A percentile compares a stretch with the other conserved stretches of the same genome.
phyloP scores from a whole-genome alignment of 2,797 vertebrate genomes.

The Bradypus variegatus region DNA sequence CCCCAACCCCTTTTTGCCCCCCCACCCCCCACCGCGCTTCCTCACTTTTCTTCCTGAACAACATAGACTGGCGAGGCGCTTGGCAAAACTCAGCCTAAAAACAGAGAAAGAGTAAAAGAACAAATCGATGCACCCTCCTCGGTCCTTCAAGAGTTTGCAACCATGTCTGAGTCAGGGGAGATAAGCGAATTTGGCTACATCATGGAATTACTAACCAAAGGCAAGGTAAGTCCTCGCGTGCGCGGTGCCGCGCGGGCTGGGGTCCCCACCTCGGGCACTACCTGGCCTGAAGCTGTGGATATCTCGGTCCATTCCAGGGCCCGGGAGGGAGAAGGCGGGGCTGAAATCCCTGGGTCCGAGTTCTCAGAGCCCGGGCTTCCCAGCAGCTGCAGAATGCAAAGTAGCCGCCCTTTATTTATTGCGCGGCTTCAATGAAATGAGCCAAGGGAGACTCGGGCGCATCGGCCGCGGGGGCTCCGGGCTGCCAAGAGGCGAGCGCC shows the following conservation, averaged over 20 bases:
- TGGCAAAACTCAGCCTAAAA: conserved; percentile 1
- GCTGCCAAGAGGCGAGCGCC: not conserved
- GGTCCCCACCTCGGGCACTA: not conserved
- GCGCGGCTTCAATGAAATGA: not conserved
- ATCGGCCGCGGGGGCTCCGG: not conserved
- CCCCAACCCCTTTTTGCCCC: not conserved
- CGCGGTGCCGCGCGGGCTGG: not conserved
- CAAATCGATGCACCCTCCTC: not conserved
- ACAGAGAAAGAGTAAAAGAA: not conserved
- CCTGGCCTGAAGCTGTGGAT: not conserved
- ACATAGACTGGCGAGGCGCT: not conserved
- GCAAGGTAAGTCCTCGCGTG: conserved; percentile 80
- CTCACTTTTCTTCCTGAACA: not conserved
- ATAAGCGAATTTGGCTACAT: conserved; percentile 84
- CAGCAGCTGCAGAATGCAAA: conserved; percentile 18
- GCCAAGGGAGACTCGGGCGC: not conserved
- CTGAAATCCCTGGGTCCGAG: not conserved
- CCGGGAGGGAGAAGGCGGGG: not conserved
- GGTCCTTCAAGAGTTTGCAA: not conserved
- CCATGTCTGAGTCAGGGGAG: conserved; percentile 82
- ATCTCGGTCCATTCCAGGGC: not conserved
- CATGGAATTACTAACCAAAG: conserved; percentile 83
- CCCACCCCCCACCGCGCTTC: not conserved
- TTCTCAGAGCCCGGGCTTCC: not conserved
- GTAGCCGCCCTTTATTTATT: not conserved